These are phyloP conservation scores for Linnaemya vulpina DNA, from an alignment of 2,888 invertebrate genomes.

Conservation along the genomic window DNA sequence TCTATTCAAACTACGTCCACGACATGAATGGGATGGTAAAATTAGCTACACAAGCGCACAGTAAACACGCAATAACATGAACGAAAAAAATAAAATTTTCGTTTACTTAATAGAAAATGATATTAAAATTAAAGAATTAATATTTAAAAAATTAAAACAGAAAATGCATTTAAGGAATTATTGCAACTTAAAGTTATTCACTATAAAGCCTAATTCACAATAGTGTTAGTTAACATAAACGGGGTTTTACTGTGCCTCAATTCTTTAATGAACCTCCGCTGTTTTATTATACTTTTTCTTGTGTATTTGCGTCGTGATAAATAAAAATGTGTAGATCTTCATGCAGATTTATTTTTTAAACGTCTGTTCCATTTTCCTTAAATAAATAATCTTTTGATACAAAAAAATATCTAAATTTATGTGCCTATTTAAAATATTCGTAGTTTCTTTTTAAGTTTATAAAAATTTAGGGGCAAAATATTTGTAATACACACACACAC, in stretches of 20 bases:
- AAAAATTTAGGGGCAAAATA: constrained; percentile 20
- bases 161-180: neutral
- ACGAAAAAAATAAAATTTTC: too few relatives aligned
- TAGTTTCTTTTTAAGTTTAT: neutral
- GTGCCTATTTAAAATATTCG: constrained; percentile 22
- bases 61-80: neutral
- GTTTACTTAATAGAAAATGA: too few relatives aligned
- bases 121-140: too few relatives aligned
- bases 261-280: constrained; percentile 38
- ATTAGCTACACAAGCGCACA: neutral
- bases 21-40: neutral
- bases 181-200: neutral
- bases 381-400: constrained; percentile 7
- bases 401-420: constrained; percentile 28
- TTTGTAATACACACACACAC: too few relatives aligned
- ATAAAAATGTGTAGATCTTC: constrained; percentile 2
- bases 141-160: too few relatives aligned
- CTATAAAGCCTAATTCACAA: neutral
- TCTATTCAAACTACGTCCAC: constrained; percentile 31
- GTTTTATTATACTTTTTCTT: constrained; percentile 11
- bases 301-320: neutral
- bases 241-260: constrained; percentile 7
- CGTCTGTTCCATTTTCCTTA: constrained; percentile 11
- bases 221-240: too few relatives aligned
- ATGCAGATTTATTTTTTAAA: constrained; percentile 16